Evolutionary conservation across 1,140 invertebrate genomes (phyloP).

Genomic region (Brachionus calyciflorus): DNA sequence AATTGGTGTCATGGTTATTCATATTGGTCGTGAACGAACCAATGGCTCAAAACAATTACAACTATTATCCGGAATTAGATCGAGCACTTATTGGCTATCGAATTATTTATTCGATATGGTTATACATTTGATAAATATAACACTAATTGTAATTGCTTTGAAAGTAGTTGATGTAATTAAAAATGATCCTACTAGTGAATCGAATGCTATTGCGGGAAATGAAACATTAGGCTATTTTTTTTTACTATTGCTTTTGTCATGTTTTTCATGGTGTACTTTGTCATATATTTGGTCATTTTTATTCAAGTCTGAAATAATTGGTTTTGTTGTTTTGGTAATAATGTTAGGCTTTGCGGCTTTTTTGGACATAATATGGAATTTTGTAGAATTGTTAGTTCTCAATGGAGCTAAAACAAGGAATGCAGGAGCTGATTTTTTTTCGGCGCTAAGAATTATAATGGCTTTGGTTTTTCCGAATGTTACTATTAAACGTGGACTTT

Average conservation of each 20-base stretch:
- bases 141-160: slow-evolving; percentile 42
- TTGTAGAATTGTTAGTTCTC: slow-evolving; percentile 11
- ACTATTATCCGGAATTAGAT: neutral
- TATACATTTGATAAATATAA: slow-evolving; percentile 30
- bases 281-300: slow-evolving; percentile 45
- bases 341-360: slow-evolving; percentile 31
- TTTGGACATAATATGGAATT: slow-evolving; percentile 42
- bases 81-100: slow-evolving; percentile 59
- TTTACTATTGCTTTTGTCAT: slow-evolving; percentile 16
- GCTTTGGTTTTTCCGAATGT: slow-evolving; percentile 37
- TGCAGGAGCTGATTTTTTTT: neutral
- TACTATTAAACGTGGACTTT: slow-evolving; percentile 18
- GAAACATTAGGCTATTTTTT: slow-evolving; percentile 44
- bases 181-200: slow-evolving; percentile 6
- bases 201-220: slow-evolving; percentile 32
- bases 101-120: slow-evolving; percentile 60
- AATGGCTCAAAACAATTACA: slow-evolving; percentile 46
- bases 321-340: slow-evolving; percentile 32
- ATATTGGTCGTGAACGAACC: slow-evolving; percentile 53
- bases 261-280: slow-evolving; percentile 20
- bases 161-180: slow-evolving; percentile 25
- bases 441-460: slow-evolving; percentile 1
- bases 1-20: slow-evolving; percentile 50
- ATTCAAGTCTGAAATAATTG: slow-evolving; percentile 46
- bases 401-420: slow-evolving; percentile 15